These are phyloP conservation scores for Anseranas semipalmata DNA, from an alignment of 2,113 vertebrate species.

Conservation along the genomic window DNA sequence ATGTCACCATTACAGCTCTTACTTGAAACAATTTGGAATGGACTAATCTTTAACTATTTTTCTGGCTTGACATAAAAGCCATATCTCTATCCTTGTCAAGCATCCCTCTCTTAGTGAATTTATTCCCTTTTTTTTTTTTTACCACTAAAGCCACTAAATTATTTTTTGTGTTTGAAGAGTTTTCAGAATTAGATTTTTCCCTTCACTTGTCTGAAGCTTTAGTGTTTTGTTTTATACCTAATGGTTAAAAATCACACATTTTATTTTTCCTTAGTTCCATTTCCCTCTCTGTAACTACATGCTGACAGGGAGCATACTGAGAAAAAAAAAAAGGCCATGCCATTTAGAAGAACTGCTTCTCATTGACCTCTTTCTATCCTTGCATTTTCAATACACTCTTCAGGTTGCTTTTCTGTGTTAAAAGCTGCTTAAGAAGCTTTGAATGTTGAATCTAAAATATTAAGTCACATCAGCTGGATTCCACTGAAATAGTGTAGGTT, in stretches of 20 bases:
- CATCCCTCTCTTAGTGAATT: background rate
- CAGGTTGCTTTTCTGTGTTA: background rate
- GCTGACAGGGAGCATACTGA: background rate
- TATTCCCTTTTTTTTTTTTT: background rate
- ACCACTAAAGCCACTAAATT: background rate
- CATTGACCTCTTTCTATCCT: conserved; percentile 37
- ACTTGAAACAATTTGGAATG: background rate
- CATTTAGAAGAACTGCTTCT: conserved; percentile 7
- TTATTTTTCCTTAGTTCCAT: conserved; percentile 22
- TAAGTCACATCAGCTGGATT: background rate
- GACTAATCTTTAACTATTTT: background rate
- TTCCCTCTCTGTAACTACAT: background rate
- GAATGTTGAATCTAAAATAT: background rate
- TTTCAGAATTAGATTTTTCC: background rate
- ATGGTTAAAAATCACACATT: background rate
- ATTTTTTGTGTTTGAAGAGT: background rate
- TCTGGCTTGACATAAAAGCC: background rate
- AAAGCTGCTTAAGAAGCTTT: background rate
- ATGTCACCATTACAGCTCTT: background rate
- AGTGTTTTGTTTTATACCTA: background rate
- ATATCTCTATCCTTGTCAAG: background rate
- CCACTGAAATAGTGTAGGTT: background rate
- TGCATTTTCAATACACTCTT: conserved; percentile 15
- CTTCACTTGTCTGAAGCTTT: background rate
- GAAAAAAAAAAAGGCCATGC: background rate